Evolutionary conservation across 1,140 invertebrate species (phyloP).

Genomic region (Camponotus pennsylvanicus): DNA sequence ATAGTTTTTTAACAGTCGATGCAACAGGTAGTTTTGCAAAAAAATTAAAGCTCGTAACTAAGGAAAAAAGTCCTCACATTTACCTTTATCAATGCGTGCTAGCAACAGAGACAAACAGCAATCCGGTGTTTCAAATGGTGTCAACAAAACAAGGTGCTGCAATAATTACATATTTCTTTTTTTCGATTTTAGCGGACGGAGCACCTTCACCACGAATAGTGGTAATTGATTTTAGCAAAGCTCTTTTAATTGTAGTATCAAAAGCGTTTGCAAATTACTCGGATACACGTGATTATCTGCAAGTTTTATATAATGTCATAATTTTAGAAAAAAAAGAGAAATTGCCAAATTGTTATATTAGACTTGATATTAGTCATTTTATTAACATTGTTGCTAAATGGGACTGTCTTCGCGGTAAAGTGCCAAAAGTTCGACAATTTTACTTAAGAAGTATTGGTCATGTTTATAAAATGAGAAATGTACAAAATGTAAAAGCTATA

Average conservation of each 20-base stretch:
- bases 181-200: not conserved
- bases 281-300: not conserved
- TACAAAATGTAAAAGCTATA: too few relatives aligned
- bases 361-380: not conserved
- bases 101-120: not conserved
- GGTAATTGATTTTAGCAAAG: not conserved
- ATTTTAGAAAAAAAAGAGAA: too few relatives aligned
- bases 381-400: not conserved
- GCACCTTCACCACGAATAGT: not conserved
- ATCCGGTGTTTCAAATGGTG: not conserved
- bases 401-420: not conserved
- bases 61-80: not conserved
- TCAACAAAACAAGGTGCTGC: not conserved
- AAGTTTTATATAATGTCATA: not conserved
- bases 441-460: too few relatives aligned
- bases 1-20: not conserved
- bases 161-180: not conserved
- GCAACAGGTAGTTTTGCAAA: slow-evolving; percentile 1
- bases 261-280: not conserved
- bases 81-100: not conserved
- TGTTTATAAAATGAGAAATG: too few relatives aligned
- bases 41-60: not conserved
- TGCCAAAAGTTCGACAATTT: too few relatives aligned
- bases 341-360: slow-evolving; percentile 2
- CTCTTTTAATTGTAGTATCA: not conserved